Evolutionary conservation across 2,113 vertebrate genomes (phyloP).

Genomic region (Pyrgilauda ruficollis): DNA sequence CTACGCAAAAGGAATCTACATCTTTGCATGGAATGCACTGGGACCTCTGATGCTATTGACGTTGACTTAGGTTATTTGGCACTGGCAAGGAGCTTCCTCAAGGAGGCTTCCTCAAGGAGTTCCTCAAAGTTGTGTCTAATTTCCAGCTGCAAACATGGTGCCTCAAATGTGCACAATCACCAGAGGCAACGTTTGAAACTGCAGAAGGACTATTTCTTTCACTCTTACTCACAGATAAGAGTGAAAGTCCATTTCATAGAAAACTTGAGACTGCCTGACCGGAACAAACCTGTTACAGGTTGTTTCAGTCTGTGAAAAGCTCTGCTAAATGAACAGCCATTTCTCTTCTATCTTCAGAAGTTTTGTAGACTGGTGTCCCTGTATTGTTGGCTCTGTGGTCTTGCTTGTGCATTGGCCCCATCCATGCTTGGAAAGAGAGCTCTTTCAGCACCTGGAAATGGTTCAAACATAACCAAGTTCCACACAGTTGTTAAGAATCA

Average conservation of each 20-base stretch:
- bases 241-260: background rate
- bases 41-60: fast-evolving
- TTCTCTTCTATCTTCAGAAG: background rate
- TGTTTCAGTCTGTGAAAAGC: background rate
- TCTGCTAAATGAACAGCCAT: background rate
- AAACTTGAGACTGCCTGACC: background rate
- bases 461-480: background rate
- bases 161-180: background rate
- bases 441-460: background rate
- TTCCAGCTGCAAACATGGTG: background rate
- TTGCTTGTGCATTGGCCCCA: background rate
- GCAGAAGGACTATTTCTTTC: background rate
- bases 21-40: background rate
- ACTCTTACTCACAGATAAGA: background rate
- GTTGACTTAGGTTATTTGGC: background rate
- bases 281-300: background rate
- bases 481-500: background rate
- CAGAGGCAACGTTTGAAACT: background rate
- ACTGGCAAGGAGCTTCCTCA: background rate
- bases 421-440: background rate
- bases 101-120: background rate
- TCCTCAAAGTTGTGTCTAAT: background rate
- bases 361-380: background rate
- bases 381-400: background rate
- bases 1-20: background rate